Evolutionary conservation across 2,113 vertebrate species (phyloP), one percentile per base, ranked within the genome.

Genomic region (Gavia stellata): DNA sequence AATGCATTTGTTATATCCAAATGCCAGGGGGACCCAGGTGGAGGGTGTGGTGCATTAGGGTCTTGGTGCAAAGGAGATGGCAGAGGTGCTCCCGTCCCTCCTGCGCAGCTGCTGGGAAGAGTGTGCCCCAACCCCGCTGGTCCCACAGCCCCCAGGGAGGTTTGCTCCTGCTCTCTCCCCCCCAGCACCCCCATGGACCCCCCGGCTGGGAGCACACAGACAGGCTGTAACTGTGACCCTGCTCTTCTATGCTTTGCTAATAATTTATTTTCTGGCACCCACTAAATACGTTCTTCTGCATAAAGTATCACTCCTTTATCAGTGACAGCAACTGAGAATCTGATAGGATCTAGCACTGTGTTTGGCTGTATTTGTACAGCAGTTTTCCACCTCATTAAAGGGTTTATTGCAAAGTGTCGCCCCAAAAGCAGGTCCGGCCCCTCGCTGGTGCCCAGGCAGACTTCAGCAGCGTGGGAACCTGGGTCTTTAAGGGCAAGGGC

Each of bases 281-380:
- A 12, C 4, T 26, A 26, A 44, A 14, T 6, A 15, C 0, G 1
- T 44, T 55, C 4, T 23, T 47, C 34, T 29, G 4, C 24, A 16
- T 36, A 17, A 79, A 70, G 3, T 16, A 5, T 42, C 1, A 0
- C 59, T 85, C 25, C 29, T 71, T 86, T 55, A 47, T 61, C 75
- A 44, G 36, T 49, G 42, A 17, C 16, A 8, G 40, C 1, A 56
- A 6, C 49, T 6, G 3, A 90, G 68, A 17, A 26, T 14, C 34
- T 19, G 38, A 13, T 6, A 21, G 26, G 15, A 18, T 18, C 1
- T 3, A 8, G 11, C 0, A 0, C 1, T 0, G 3, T 20, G 3
- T 67, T 47, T 47, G 52, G 2, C 42, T 68, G 38, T 20, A 28
- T 58, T 53, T 63, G 34, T 23, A 19, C 2, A 1, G 9, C 24